Evolutionary conservation across 1,140 invertebrate genomes (phyloP).

Genomic region (Sesamia nonagrioides): DNA sequence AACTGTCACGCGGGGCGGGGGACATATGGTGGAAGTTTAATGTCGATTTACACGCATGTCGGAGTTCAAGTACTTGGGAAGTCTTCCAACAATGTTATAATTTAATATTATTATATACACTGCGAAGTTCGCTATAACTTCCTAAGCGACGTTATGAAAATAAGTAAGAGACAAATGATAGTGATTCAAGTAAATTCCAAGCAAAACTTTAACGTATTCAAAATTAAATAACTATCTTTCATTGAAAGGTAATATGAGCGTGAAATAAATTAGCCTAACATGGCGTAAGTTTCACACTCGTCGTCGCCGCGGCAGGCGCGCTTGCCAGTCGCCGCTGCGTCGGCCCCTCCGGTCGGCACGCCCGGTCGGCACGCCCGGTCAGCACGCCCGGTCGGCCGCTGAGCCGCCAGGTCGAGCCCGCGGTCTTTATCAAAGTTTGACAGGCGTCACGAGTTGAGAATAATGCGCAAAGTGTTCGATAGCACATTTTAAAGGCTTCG

Average conservation of each 20-base stretch:
- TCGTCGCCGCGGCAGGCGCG: neutral
- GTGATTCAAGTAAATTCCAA: neutral
- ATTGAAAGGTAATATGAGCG: conserved; percentile 10
- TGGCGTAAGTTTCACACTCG: conserved; percentile 32
- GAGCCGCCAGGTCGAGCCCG: too few relatives aligned
- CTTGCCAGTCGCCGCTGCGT: neutral
- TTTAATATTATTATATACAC: conserved; percentile 42
- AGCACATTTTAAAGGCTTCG: conserved; percentile 8
- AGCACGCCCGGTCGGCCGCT: too few relatives aligned
- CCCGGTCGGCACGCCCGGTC: too few relatives aligned
- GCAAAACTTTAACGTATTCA: conserved; percentile 26
- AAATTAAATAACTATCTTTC: conserved; percentile 47
- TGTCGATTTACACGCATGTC: conserved; percentile 51
- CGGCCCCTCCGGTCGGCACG: too few relatives aligned
- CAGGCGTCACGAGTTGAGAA: conserved; percentile 10
- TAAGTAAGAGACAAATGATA: neutral
- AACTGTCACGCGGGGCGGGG: neutral
- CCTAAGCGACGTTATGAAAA: neutral
- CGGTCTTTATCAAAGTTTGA: conserved; percentile 22
- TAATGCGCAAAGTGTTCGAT: neutral
- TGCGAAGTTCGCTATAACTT: neutral
- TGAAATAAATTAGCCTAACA: conserved; percentile 29
- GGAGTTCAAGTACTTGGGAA: conserved; percentile 45
- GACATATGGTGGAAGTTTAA: conserved; percentile 47
- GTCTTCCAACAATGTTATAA: conserved; percentile 38